Percentiles rank a stretch among this genome's conserved stretches.
phyloP scores from a whole-genome alignment of 2,797 vertebrate genomes.

The Oreonectes daqikongensis region DNA sequence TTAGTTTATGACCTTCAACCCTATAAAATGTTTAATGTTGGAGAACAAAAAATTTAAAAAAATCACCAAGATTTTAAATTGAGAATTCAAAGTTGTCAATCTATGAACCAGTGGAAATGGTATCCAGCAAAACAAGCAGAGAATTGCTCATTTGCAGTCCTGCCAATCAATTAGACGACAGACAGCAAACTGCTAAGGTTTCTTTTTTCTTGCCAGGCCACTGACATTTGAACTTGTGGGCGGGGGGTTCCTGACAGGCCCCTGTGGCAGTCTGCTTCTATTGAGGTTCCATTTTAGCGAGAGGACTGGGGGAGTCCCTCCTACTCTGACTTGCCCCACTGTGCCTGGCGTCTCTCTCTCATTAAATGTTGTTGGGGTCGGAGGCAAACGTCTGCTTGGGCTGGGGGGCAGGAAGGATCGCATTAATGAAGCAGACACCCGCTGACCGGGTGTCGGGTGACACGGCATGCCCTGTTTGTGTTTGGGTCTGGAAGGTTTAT shows the following conservation, averaged over 20 bases:
- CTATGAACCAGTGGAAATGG: constrained; percentile 2
- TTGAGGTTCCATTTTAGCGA: constrained; percentile 22
- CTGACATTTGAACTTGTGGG: constrained; percentile 66
- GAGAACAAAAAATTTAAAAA: background rate
- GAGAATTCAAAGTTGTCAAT: background rate
- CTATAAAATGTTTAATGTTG: background rate
- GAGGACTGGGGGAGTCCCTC: constrained; percentile 17
- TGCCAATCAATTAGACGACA: constrained; percentile 57
- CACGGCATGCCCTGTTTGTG: constrained; percentile 21
- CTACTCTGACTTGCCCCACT: constrained; percentile 58
- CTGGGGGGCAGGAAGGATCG: constrained; percentile 59
- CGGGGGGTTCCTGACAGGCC: constrained; percentile 47
- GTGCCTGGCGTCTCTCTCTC: constrained; percentile 70
- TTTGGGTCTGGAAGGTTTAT: constrained; percentile 43
- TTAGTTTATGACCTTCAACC: background rate
- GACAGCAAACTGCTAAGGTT: constrained; percentile 37
- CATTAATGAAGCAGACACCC: constrained; percentile 59
- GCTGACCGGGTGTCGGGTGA: constrained; percentile 53
- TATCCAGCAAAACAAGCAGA: constrained; percentile 13
- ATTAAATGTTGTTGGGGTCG: constrained; percentile 72
- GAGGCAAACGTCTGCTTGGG: constrained; percentile 55
- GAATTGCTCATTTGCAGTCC: constrained; percentile 49
- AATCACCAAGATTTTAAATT: background rate
- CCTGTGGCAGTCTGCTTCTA: constrained; percentile 44
- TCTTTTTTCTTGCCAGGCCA: constrained; percentile 46